Evolutionary conservation across 2,888 invertebrate species (phyloP), one percentile per base, ranked within the genome.

Genomic region (Hirtodrosophila confusa): DNA sequence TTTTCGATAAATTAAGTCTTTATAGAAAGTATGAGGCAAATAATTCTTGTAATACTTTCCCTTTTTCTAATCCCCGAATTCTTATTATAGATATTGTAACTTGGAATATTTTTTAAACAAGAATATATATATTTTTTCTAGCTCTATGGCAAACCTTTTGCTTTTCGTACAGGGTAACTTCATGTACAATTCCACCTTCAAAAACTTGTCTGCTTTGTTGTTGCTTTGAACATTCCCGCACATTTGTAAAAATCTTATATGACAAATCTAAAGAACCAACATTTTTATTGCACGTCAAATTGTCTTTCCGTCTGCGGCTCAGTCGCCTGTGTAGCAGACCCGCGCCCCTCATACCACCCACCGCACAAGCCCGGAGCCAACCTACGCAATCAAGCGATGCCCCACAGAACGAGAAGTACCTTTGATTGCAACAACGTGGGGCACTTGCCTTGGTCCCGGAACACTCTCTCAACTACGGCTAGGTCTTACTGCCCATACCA

Each of bases 261-360:
- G 56, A 40, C 36, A 62, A 74, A 75, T 63, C 62, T 41, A 67
- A 67, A 73, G 80, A 67, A 60, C 75, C 61, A 66, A 70, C 69
- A 69, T 66, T 83, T 83, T 85, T 83, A 83, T 83, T 85, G 88
- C 83, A 69, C 79, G 67, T 85, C 83, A 75, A 74, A 67, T 76
- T 67, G 74, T 63, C 70, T 64, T 39, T 51, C 29, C 51, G 65
- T 66, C 66, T 77, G 66, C 69, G 60, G 47, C 71, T 60, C 75
- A 73, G 66, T 64, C 67, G 65, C 40, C 71, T 73, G 53, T 70
- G 55, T 47, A 39, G 37, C 40, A 12, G n/a, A 10, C 12, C 9
- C 9, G 11, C 0, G 5, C 1, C 8, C n/a, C 45, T 2, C 33
- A 4, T 24, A 9, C 41, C 8, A 23, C 9, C 12, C 0, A 3